phyloP scores from a whole-genome alignment of 1,140 invertebrate species.

The Orchestia grillus region DNA sequence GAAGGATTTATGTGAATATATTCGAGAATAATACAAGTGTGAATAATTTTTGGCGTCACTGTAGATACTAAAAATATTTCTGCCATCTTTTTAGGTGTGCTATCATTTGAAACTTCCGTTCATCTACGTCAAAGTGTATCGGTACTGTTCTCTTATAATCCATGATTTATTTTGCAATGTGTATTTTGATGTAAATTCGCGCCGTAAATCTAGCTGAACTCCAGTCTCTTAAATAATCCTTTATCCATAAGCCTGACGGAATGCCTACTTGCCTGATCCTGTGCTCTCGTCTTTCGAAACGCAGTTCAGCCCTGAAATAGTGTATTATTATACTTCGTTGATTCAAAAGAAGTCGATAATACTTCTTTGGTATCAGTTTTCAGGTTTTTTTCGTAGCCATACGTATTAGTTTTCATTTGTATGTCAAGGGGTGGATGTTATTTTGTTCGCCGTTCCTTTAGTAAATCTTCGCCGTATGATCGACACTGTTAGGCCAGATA shows the following conservation, averaged over 20 bases:
- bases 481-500: neutral
- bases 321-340: neutral
- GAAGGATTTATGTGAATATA: too few species aligned
- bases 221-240: neutral
- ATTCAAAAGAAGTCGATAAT: neutral
- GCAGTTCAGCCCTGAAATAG: neutral
- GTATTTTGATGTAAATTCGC: neutral
- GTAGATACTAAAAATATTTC: too few species aligned
- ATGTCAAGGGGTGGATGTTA: neutral
- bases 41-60: too few species aligned
- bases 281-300: neutral
- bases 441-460: neutral
- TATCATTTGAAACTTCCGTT: too few species aligned
- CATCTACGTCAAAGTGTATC: neutral
- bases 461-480: neutral
- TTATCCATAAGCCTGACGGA: constrained; percentile 14
- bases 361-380: neutral
- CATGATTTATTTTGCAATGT: constrained; percentile 2
- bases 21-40: too few species aligned
- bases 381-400: neutral
- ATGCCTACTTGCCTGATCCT: neutral
- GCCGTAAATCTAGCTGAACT: neutral
- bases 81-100: too few species aligned
- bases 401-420: neutral
- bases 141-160: neutral